A percentile compares a stretch with the other conserved stretches of the same genome.
These are phyloP conservation scores for Ochropleura plecta DNA, from an alignment of 2,888 invertebrate genomes.

Conservation along the genomic window DNA sequence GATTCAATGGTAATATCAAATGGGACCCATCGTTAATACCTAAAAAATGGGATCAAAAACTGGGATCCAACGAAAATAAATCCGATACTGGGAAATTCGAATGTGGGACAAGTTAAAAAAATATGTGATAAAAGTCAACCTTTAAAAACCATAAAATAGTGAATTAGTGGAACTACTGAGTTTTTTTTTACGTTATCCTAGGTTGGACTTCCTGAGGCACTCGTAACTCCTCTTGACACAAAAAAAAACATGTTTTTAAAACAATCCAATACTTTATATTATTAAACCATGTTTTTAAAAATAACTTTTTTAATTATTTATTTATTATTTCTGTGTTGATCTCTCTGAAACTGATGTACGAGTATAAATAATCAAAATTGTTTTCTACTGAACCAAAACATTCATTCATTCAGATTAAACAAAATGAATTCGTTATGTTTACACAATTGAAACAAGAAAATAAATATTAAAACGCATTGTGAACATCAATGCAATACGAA, in stretches of 20 bases:
- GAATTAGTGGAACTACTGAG: too few species aligned
- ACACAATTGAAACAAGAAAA: neutral
- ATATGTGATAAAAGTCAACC: too few species aligned
- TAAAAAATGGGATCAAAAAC: too few species aligned
- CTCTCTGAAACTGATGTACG: neutral
- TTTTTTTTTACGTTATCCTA: neutral
- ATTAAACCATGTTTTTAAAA: neutral
- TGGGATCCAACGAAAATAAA: too few species aligned
- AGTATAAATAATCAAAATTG: neutral
- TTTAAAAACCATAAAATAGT: too few species aligned
- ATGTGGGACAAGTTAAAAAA: too few species aligned
- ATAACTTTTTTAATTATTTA: neutral
- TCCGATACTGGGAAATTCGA: too few species aligned
- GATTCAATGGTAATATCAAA: too few species aligned
- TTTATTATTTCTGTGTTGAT: neutral
- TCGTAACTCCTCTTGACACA: neutral
- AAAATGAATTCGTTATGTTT: neutral
- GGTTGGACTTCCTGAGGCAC: neutral
- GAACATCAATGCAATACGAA: slow-evolving; percentile 3
- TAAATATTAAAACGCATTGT: neutral
- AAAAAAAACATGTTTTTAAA: neutral
- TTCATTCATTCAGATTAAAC: neutral
- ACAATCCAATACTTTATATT: neutral
- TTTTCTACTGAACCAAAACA: neutral
- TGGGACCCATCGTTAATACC: too few species aligned